Evolutionary conservation across 2,113 vertebrate species (phyloP).

Genomic region (Crotalus tigris): DNA sequence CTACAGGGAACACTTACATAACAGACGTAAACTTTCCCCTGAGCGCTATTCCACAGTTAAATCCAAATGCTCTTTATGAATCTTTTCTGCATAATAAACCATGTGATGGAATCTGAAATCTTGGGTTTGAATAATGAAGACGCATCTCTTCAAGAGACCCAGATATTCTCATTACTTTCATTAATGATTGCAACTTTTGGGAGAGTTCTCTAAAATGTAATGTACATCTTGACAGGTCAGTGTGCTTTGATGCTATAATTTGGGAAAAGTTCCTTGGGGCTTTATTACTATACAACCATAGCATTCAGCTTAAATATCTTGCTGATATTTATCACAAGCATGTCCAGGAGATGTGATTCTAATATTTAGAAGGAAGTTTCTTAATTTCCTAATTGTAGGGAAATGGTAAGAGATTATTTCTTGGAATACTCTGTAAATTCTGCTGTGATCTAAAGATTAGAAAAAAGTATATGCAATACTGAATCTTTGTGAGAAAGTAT

Average conservation of each 20-base stretch:
- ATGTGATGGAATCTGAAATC: not conserved
- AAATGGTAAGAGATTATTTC: not conserved
- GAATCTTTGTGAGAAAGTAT: slow-evolving; percentile 6
- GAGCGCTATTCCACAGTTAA: not conserved
- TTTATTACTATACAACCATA: not conserved
- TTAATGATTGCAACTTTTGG: not conserved
- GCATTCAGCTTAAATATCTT: not conserved
- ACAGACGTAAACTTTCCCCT: not conserved
- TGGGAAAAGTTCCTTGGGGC: not conserved
- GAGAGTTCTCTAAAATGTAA: not conserved
- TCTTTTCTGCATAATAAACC: slow-evolving; percentile 1
- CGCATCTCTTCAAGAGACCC: not conserved
- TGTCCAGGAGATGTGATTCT: not conserved
- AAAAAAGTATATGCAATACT: slow-evolving; percentile 1
- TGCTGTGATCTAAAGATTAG: not conserved
- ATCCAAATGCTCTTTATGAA: not conserved
- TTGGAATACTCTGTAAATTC: not conserved
- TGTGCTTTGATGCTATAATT: not conserved
- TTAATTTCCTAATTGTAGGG: not conserved
- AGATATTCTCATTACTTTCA: accelerated
- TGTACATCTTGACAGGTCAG: not conserved
- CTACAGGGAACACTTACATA: slow-evolving; percentile 26
- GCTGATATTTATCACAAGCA: not conserved
- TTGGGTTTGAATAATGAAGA: slow-evolving; percentile 11
- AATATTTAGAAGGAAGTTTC: not conserved